These are phyloP conservation scores for Furnarius figulus DNA, from an alignment of 2,113 vertebrate species.

Conservation along the genomic window DNA sequence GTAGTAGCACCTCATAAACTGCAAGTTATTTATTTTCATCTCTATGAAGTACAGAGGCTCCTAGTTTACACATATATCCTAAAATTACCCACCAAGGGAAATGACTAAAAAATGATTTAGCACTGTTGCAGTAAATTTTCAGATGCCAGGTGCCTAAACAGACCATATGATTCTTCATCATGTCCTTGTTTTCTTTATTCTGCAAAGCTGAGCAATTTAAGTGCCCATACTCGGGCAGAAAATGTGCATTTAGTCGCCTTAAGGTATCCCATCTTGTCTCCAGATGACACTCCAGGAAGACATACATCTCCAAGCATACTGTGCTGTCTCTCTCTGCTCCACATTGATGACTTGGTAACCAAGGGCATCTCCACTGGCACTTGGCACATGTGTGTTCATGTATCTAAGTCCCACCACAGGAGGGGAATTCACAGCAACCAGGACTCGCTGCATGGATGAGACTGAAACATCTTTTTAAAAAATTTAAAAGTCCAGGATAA, in stretches of 20 bases:
- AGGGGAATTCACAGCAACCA: neutral
- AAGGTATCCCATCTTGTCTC: neutral
- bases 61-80: neutral
- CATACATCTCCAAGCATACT: neutral
- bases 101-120: neutral
- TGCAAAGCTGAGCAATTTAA: neutral
- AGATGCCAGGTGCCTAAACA: neutral
- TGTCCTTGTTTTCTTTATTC: neutral
- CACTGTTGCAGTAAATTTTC: neutral
- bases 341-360: neutral
- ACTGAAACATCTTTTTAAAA: neutral
- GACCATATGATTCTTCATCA: neutral
- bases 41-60: neutral
- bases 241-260: neutral
- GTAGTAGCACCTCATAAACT: neutral
- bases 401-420: neutral
- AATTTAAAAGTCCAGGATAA: neutral
- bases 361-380: neutral
- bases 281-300: neutral
- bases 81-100: neutral
- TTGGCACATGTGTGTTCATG: accelerated
- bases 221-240: neutral
- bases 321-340: neutral
- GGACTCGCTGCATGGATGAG: neutral
- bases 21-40: neutral